phyloP scores from a whole-genome alignment of 2,888 invertebrate genomes.

The Pollenia labialis region DNA sequence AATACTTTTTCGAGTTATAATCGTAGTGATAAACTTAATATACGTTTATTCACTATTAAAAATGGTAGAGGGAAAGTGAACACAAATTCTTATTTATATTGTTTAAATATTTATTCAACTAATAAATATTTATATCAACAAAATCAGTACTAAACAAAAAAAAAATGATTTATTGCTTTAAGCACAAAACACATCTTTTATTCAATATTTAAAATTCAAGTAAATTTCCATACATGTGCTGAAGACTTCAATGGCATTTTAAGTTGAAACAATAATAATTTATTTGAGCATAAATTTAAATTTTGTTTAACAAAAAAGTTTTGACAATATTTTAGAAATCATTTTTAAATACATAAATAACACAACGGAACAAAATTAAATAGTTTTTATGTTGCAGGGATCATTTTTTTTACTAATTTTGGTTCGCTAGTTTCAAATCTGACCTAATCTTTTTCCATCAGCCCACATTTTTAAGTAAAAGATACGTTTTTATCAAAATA shows the following conservation, averaged over 20 bases:
- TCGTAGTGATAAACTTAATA: too few species aligned
- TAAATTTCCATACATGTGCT: background rate
- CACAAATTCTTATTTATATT: conserved; percentile 18
- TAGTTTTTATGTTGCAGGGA: too few species aligned
- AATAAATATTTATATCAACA: conserved; percentile 23
- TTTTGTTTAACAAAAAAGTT: background rate
- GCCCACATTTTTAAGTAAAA: too few species aligned
- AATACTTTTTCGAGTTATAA: too few species aligned
- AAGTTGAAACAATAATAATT: background rate
- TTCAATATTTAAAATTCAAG: conserved; percentile 17
- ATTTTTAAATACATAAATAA: conserved; percentile 2
- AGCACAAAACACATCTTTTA: conserved; percentile 5
- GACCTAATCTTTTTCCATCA: too few species aligned
- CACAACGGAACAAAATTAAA: too few species aligned
- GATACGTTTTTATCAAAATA: too few species aligned
- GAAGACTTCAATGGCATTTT: conserved; percentile 1
- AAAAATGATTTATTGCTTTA: conserved; percentile 15
- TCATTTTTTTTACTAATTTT: too few species aligned
- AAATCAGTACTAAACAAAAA: background rate
- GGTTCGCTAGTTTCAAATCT: too few species aligned
- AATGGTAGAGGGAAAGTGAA: background rate
- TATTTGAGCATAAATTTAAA: too few species aligned
- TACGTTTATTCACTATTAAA: too few species aligned
- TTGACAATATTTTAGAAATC: conserved; percentile 13
- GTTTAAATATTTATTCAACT: conserved; percentile 30